phyloP scores from a whole-genome alignment of 2,797 vertebrate species.

The Agapornis canus region DNA sequence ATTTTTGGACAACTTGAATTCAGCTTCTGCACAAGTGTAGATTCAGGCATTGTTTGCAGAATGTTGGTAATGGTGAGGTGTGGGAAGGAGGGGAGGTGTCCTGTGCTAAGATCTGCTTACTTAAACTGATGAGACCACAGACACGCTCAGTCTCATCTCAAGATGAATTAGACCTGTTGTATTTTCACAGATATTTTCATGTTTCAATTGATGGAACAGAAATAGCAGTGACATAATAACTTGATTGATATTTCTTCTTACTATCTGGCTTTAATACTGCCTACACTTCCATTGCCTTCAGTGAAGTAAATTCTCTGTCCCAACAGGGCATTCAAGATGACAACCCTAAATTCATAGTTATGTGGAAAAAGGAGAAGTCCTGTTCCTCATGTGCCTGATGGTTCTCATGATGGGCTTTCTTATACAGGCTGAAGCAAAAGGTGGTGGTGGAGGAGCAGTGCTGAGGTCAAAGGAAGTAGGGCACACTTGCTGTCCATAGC shows the following conservation, averaged over 20 bases:
- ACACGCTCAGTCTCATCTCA: neutral
- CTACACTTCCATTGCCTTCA: neutral
- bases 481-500: neutral
- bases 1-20: neutral
- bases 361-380: neutral
- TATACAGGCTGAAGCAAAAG: neutral
- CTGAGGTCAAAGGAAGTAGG: neutral
- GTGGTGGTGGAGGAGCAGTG: rapidly evolving
- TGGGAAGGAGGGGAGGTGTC: neutral
- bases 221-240: neutral
- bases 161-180: neutral
- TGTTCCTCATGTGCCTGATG: rapidly evolving
- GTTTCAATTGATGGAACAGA: neutral
- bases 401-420: neutral
- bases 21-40: neutral
- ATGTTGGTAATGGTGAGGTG: neutral
- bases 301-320: neutral
- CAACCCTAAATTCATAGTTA: neutral
- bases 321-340: rapidly evolving
- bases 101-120: neutral
- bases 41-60: neutral
- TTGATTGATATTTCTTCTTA: neutral
- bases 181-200: neutral
- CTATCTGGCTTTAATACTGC: neutral
- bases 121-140: neutral